Base-by-base conservation (phyloP, 2,888 invertebrate species). In the Spilosoma lubricipeda region DNA sequence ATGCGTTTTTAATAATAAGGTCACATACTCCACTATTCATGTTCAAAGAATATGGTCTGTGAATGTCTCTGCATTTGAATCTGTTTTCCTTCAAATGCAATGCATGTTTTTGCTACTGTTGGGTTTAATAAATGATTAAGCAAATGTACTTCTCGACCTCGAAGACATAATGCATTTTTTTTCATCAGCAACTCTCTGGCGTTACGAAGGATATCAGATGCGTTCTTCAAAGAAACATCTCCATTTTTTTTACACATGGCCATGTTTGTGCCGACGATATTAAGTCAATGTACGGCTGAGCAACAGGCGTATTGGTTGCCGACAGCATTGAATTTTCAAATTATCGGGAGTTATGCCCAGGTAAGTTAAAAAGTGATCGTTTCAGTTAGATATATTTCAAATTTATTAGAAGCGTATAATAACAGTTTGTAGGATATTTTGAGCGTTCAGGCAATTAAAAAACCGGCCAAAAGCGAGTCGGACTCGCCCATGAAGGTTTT, bases 261-360 rank as follows among this genome's bases (percentile, higher is more conserved):
- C 2, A 99, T 99, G 99, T 99, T 99, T 87, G 96, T 99, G 67
- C 98, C 99, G 0, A 97, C 99, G 0, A 95, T 99, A 70, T 96
- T 98, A 96, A 98, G 98, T 0, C 98, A 99, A 92, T 98, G 98
- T 67, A 98, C 98, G 0, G 93, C 97, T 45, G 98, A 99, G 70
- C 99, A 99, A 91, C 98, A 98, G 90, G 97, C 97, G 2, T 96
- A 97, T 85, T 99, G 99, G 99, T 95, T 99, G 65, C 96, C 97
- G 0, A 96, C 96, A 81, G 98, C 98, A 0, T 97, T 98, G 96
- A 96, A 96, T 76, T 97, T 97, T 90, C 96, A 97, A 86, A 98
- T 99, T 72, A 96, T 99, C 82, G 99, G 99, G 78, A 98, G 99
- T 11, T 99, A 99, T 93, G 99, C 99, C 36, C 99, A 98, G 96